A percentile compares a stretch with the other conserved stretches of the same genome.
Conservation (phyloP, 2,113 vertebrate genomes). For the Gobius niger region DNA sequence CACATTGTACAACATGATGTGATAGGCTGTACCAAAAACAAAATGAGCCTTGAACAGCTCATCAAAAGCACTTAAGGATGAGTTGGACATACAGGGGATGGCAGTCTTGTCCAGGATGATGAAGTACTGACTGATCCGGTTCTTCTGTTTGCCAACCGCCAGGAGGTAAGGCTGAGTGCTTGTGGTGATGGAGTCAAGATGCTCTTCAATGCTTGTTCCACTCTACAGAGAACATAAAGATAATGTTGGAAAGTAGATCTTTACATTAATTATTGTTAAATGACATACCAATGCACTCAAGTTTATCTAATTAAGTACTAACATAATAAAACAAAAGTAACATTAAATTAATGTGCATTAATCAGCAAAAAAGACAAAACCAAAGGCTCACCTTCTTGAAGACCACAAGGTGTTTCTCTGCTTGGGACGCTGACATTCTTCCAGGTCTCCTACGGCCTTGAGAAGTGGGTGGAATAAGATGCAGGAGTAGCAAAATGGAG, state of each 20-base stretch:
- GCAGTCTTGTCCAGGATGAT: slow-evolving; percentile 4
- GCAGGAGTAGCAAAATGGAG: slow-evolving; percentile 2
- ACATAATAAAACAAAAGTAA: too few species aligned
- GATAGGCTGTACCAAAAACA: slow-evolving; percentile 3
- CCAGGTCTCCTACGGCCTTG: slow-evolving; percentile 16
- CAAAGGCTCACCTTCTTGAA: slow-evolving; percentile 21
- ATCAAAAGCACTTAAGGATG: slow-evolving; percentile 35
- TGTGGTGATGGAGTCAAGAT: slow-evolving; percentile 18
- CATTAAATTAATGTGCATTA: background rate
- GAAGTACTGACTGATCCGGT: slow-evolving; percentile 28
- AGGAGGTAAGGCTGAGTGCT: slow-evolving; percentile 8
- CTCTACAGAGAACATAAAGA: slow-evolving; percentile 19
- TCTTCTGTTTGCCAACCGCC: slow-evolving; percentile 8
- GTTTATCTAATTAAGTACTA: too few species aligned
- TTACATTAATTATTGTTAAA: background rate
- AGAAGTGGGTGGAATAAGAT: slow-evolving; percentile 16
- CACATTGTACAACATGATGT: background rate
- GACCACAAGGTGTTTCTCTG: slow-evolving; percentile 21
- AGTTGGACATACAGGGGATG: slow-evolving; percentile 35
- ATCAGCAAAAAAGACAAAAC: background rate
- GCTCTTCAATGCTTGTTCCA: slow-evolving; percentile 36
- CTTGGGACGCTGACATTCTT: slow-evolving; percentile 14
- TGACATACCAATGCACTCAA: too few species aligned
- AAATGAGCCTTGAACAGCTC: slow-evolving; percentile 21
- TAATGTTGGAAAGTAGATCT: background rate